Evolutionary conservation across 2,797 vertebrate species (phyloP).

Genomic region (Vespertilio murinus): DNA sequence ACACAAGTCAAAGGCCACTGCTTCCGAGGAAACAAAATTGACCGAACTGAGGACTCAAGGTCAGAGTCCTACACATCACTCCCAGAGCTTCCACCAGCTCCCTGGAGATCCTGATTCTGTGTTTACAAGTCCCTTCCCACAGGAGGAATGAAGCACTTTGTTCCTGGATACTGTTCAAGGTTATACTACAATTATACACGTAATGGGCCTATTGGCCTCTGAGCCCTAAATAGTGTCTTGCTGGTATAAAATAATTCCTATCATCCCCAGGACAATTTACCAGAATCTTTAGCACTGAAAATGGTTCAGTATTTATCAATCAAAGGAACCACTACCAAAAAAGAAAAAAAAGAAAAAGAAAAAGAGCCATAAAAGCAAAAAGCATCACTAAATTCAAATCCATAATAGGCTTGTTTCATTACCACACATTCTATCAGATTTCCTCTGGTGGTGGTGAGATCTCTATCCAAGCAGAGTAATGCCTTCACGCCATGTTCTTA

Average conservation of each 20-base stretch:
- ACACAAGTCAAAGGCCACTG: not conserved
- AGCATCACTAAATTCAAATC: constrained; percentile 1
- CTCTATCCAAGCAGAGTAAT: not conserved
- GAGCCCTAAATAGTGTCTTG: not conserved
- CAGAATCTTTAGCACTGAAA: not conserved
- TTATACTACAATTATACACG: not conserved
- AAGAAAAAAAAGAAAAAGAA: not conserved
- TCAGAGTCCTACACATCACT: not conserved
- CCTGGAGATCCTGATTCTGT: not conserved
- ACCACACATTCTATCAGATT: not conserved
- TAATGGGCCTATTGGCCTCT: not conserved
- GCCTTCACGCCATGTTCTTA: not conserved
- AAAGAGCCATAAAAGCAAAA: not conserved
- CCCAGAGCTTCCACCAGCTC: not conserved
- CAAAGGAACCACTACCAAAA: not conserved
- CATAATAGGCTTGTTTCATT: not conserved
- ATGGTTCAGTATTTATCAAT: not conserved
- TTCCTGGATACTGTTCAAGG: not conserved
- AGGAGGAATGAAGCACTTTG: not conserved
- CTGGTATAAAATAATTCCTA: not conserved
- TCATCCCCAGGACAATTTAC: not conserved
- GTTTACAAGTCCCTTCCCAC: not conserved
- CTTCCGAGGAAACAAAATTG: not conserved
- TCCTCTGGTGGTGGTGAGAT: not conserved
- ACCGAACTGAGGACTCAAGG: not conserved